Conservation (phyloP, 1,140 invertebrate genomes). For the Neomicropteryx cornuta region DNA sequence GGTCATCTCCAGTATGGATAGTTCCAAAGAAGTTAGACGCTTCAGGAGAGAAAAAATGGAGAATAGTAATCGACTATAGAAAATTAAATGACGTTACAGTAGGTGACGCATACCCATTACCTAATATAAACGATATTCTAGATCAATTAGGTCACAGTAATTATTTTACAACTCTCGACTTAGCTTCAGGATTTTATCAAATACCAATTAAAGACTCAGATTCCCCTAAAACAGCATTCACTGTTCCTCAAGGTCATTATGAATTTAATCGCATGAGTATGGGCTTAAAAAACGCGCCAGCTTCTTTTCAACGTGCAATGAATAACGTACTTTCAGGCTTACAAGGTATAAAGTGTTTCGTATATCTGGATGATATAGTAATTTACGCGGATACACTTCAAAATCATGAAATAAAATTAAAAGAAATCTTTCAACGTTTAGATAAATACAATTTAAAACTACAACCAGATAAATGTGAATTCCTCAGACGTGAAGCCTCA, state of each 20-base stretch:
- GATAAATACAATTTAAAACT: no score
- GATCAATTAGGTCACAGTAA: constrained; percentile 19
- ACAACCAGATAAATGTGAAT: no score
- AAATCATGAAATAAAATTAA: no score
- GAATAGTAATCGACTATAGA: constrained; percentile 28
- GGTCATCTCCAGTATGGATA: constrained; percentile 24
- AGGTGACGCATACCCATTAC: constrained; percentile 38
- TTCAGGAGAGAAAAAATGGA: constrained; percentile 25
- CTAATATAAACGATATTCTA: constrained; percentile 30
- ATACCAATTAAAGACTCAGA: constrained; percentile 14
- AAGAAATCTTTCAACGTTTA: no score
- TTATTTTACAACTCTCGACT: constrained; percentile 22
- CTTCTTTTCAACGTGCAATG: constrained; percentile 25
- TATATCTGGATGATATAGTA: constrained; percentile 14
- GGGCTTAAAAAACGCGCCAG: constrained; percentile 25
- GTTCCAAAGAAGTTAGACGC: constrained; percentile 29
- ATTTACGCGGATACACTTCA: no score
- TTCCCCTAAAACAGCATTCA: constrained; percentile 14
- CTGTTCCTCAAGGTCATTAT: constrained; percentile 13
- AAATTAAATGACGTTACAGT: constrained; percentile 25
- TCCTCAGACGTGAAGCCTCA: no score
- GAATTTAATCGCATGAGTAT: constrained; percentile 20
- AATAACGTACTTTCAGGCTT: constrained; percentile 19
- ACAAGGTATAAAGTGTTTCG: constrained; percentile 11
- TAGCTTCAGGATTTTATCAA: constrained; percentile 24